Evolutionary conservation across 2,113 vertebrate genomes (phyloP).

Genomic region (Lamprologus sp.): DNA sequence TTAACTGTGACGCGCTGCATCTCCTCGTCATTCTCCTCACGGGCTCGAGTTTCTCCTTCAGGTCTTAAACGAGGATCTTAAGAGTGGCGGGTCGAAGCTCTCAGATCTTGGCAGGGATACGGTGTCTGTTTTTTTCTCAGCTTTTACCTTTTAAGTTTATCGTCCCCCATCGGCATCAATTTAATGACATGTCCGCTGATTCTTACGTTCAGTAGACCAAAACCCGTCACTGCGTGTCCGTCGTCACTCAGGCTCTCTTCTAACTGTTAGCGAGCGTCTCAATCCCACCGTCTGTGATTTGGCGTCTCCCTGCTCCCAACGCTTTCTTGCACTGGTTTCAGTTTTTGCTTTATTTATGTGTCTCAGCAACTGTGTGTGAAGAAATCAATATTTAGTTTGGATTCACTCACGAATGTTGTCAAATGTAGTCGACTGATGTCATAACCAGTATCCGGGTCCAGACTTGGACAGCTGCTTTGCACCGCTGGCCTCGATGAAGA

Average conservation of each 20-base stretch:
- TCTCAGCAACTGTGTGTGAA: not conserved
- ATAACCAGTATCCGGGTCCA: not conserved
- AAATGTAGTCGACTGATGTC: not conserved
- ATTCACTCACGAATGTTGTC: not conserved
- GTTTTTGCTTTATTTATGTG: slow-evolving; percentile 54
- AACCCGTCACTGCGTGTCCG: not conserved
- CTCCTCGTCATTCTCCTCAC: not conserved
- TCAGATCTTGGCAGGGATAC: slow-evolving; percentile 46
- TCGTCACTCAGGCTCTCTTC: slow-evolving; percentile 26
- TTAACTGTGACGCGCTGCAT: not conserved
- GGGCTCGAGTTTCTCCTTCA: not conserved
- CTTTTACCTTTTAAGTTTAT: not conserved
- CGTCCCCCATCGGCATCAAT: not conserved
- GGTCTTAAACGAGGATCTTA: not conserved
- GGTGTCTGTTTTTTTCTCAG: slow-evolving; percentile 13
- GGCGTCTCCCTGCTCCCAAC: slow-evolving; percentile 4
- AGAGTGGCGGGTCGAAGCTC: not conserved
- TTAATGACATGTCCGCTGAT: slow-evolving; percentile 14
- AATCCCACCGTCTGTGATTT: slow-evolving; percentile 17
- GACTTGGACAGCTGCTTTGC: slow-evolving; percentile 8
- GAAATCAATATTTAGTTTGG: not conserved
- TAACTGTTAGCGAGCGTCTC: not conserved
- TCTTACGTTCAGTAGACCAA: slow-evolving; percentile 1
- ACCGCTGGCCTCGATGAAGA: not conserved
- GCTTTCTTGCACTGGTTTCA: slow-evolving; percentile 56